A percentile compares a stretch with the other conserved stretches of the same genome.
Evolutionary conservation across 2,888 invertebrate genomes (phyloP).

Genomic region (Amaurobius ferox): DNA sequence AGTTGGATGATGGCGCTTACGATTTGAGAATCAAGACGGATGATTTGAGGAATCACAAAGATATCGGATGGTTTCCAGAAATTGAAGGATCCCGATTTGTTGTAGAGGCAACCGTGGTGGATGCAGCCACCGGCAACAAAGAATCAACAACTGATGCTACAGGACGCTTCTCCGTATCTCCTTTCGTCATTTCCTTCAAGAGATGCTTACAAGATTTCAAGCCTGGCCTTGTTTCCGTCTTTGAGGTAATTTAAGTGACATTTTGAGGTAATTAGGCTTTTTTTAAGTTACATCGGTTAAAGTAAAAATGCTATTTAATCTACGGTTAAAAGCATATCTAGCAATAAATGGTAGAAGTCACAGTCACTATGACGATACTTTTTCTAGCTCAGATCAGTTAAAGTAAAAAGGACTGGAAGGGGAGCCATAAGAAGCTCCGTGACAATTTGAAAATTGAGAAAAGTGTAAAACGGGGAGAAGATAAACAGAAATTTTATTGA

Average conservation of each 20-base stretch:
- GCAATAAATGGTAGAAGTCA: no score
- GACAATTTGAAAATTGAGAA: no score
- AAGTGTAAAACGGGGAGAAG: no score
- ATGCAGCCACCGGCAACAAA: conserved; percentile 69
- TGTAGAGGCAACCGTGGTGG: conserved; percentile 73
- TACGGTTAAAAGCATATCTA: no score
- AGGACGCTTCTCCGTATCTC: conserved; percentile 53
- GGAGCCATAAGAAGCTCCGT: no score
- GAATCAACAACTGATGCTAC: conserved; percentile 44
- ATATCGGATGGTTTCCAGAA: conserved; percentile 65
- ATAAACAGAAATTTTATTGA: no score
- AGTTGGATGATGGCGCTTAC: conserved; percentile 32
- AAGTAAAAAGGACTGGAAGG: no score
- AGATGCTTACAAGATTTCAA: conserved; percentile 61
- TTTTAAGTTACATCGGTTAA: no score
- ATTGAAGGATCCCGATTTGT: conserved; percentile 53
- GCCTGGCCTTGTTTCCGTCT: conserved; percentile 64
- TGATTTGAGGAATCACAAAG: conserved; percentile 27
- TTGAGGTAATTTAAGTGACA: conserved; percentile 54
- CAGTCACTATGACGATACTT: no score
- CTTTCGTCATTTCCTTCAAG: conserved; percentile 65
- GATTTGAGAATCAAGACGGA: conserved; percentile 1
- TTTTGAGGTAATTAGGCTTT: no score
- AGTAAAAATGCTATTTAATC: no score
- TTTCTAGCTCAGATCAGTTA: no score